Base-by-base conservation (phyloP, 2,888 invertebrate genomes). In the Ennomos quercinarius region DNA sequence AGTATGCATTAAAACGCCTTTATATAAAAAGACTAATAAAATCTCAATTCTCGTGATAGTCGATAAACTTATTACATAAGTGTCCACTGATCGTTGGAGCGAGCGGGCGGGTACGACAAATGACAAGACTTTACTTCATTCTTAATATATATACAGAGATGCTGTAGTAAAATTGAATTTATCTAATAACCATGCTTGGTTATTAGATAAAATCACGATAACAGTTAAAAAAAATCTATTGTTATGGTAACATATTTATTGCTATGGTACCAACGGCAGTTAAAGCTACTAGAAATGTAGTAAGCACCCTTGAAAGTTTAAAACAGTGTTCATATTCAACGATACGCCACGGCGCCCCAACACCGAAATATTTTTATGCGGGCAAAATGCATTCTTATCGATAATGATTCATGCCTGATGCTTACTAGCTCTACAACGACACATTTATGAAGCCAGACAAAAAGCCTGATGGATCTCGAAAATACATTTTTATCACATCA, bases 21-120 rank as follows among this genome's bases (percentile, higher is more conserved):
- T 43, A 46, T 44, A 44, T 44, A 58, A 55, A 74, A 58, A 55
- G 73, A 72, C 74, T 64, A 66, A 69, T 66, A 74, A 72, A 74
- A 76, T 71, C 72, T 72, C 72, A 62, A 70, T 72, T 71, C 68
- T 68, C 71, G 66, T 68, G 74, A 73, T 78, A 78, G 78, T 79
- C 83, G 82, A 84, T 83, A 82, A 86, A 84, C 80, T 84, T 84
- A 86, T 83, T 86, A 84, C 80, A 70, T 76, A 76, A 82, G 83
- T 83, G 78, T 81, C 79, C 82, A 77, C 75, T 78, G 83, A 78
- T 81, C 77, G 78, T 65, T 64, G 71, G 69, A 76, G 76, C 78
- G 77, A 75, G 78, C 74, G 80, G 80, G 81, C 79, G 81, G 78
- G 75, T 72, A 76, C 77, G 67, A 74, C 71, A 80, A 76, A 84